Base-by-base conservation (phyloP, 2,113 vertebrate species). In the Paralichthys olivaceus region DNA sequence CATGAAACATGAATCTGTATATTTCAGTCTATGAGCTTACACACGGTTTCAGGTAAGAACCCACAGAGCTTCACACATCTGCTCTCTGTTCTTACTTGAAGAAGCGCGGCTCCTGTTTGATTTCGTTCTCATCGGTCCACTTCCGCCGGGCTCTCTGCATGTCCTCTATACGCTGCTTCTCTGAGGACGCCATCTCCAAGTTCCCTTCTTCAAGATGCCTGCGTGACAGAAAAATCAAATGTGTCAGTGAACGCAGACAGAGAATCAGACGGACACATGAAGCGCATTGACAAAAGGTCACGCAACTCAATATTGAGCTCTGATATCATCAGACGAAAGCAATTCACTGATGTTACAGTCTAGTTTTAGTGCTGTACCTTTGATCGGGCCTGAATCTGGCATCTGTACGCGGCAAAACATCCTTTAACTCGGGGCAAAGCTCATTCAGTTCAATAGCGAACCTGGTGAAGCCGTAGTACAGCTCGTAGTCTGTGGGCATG, bases 371-470 rank as follows among this genome's bases (percentile, higher is more conserved):
- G n/a, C 72, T 76, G 88, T 93, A 96, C 98, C 98, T 98, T 91
- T 99, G 98, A 94, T 99, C 98, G 1, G 96, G 98, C 75, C 98
- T 95, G 92, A 99, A 99, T 45, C 98, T 94, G 4, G 97, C 96
- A 47, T 99, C 98, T 29, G 98, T 98, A 1, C 94, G 88, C 19
- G 98, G 98, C 86, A 99, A 95, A 80, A 96, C 94, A 34, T 99
- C 97, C 90, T 96, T 98, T 66, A 99, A 79, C 67, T 96, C 95
- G 2, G 98, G 98, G 90, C 98, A 97, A 81, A 99, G 94, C 87
- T 99, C 98, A 68, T 99, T 99, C 65, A 99, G 95, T 86, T 99
- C 98, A 83, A 98, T 96, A 73, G 98, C 98, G 88, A 99, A 99
- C 84, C 98, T 96, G 1, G 97, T 98, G 93, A 99, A 99, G 89